phyloP scores from a whole-genome alignment of 2,888 invertebrate genomes.

The Parnassius glacialis region DNA sequence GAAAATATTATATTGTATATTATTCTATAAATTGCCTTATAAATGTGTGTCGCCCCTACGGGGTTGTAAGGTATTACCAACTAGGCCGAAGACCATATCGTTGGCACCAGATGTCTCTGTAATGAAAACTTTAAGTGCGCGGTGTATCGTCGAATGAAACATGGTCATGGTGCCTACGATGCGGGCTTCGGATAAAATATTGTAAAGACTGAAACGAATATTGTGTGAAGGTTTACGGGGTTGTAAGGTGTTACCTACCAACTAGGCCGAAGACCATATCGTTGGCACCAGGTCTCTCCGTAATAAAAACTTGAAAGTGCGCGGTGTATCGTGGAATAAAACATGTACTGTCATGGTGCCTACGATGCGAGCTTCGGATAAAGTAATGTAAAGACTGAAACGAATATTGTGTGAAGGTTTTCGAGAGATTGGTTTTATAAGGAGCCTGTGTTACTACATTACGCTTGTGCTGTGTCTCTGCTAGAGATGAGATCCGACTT shows the following conservation, averaged over 20 bases:
- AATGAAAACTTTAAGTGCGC: not conserved
- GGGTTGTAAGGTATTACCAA: constrained; percentile 45
- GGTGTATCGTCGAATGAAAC: not conserved
- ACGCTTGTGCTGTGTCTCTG: constrained; percentile 16
- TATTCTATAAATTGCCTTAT: constrained; percentile 63
- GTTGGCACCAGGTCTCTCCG: not conserved
- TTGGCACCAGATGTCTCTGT: not conserved
- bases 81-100: constrained; percentile 26
- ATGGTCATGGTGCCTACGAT: not conserved
- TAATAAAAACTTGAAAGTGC: not conserved
- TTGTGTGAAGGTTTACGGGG: constrained; percentile 28
- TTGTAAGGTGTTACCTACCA: constrained; percentile 48
- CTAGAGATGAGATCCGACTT: constrained; percentile 13
- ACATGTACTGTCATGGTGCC: not conserved
- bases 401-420: constrained; percentile 13
- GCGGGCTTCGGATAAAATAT: constrained; percentile 1
- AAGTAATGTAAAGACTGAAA: constrained; percentile 21
- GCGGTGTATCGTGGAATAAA: not conserved
- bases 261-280: constrained; percentile 29
- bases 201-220: constrained; percentile 23
- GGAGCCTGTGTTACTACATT: constrained; percentile 16
- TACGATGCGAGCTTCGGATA: constrained; percentile 2
- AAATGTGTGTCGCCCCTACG: constrained; percentile 43
- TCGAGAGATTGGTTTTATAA: constrained; percentile 21
- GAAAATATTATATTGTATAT: constrained; percentile 36